Evolutionary conservation across 2,888 invertebrate species (phyloP).

Genomic region (Chironomus tentans): DNA sequence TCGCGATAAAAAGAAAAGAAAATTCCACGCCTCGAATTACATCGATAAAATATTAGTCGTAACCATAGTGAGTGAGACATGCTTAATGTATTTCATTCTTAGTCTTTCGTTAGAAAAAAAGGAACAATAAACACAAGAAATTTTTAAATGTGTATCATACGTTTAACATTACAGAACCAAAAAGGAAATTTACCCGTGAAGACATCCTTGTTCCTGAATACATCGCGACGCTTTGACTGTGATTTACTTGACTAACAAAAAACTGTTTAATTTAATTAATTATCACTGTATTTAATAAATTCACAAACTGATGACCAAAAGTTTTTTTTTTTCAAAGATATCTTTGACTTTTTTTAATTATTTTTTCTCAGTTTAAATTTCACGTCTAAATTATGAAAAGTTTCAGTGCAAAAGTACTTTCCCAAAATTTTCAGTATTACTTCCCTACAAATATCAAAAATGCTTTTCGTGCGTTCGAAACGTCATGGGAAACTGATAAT

Average conservation of each 20-base stretch:
- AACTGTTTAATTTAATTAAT: neutral
- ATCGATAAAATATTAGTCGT: neutral
- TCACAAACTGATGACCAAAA: neutral
- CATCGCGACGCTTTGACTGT: neutral
- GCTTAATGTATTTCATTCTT: neutral
- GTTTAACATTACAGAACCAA: neutral
- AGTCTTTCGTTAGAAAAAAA: neutral
- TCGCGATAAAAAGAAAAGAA: neutral
- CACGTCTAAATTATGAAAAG: neutral
- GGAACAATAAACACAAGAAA: too few relatives aligned
- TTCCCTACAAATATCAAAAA: neutral
- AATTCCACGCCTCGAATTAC: constrained; percentile 1
- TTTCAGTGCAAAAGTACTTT: neutral
- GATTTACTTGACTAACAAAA: neutral
- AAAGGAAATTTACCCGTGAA: neutral
- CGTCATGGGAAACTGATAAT: constrained; percentile 10
- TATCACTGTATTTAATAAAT: neutral
- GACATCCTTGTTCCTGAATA: neutral
- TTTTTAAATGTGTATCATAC: neutral
- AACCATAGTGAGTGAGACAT: neutral
- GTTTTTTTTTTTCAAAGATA: neutral
- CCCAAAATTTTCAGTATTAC: neutral
- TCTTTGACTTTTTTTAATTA: neutral
- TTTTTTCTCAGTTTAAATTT: neutral
- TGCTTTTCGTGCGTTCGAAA: neutral